Evolutionary conservation across 2,113 vertebrate species (phyloP).

Genomic region (Pitta sordida): DNA sequence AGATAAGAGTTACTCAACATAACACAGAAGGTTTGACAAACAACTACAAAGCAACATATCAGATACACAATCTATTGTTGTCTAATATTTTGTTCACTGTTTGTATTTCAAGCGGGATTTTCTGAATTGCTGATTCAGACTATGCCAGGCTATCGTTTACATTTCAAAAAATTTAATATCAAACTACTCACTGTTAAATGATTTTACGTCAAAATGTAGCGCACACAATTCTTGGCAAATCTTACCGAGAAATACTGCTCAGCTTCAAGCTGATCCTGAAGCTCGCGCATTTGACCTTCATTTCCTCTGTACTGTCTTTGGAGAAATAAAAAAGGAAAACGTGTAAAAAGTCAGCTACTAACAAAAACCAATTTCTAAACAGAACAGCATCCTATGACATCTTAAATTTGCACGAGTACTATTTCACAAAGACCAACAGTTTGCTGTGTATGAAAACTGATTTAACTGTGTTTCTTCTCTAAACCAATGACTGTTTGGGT

Average conservation of each 20-base stretch:
- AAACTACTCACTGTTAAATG: neutral
- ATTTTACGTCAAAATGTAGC: neutral
- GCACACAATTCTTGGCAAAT: neutral
- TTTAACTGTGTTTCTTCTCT: neutral
- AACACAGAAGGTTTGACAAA: neutral
- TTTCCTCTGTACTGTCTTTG: conserved; percentile 96
- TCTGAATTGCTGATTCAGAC: neutral
- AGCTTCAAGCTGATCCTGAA: conserved; percentile 98
- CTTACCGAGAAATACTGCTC: conserved; percentile 99
- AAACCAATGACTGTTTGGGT: neutral
- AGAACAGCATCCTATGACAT: neutral
- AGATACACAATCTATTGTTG: neutral
- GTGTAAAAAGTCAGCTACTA: neutral
- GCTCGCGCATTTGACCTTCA: conserved; percentile 98
- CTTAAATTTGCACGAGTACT: neutral
- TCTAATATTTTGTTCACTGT: neutral
- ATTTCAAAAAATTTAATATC: neutral
- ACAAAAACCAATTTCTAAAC: neutral
- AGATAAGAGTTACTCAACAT: neutral
- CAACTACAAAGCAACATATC: neutral
- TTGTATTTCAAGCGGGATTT: neutral
- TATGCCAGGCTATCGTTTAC: neutral
- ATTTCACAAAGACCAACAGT: neutral
- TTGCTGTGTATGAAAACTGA: neutral
- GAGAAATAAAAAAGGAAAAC: conserved; percentile 12